These are phyloP conservation scores for Frieseomelitta varia DNA, from an alignment of 1,140 invertebrate genomes.

Conservation along the genomic window DNA sequence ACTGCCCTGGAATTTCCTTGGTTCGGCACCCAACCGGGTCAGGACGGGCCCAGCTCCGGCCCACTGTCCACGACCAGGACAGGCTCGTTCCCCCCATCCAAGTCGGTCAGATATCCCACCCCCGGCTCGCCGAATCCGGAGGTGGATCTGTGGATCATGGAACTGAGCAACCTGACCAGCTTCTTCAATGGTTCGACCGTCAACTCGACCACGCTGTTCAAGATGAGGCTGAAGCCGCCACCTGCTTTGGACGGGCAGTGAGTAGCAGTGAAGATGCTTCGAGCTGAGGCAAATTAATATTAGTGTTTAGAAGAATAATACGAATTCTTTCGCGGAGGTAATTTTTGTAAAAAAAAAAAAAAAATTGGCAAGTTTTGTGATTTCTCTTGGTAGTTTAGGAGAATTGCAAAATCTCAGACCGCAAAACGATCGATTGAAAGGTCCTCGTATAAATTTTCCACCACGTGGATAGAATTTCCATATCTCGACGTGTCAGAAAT, in stretches of 20 bases:
- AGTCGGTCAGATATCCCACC: slow-evolving; percentile 90
- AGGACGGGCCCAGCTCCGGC: slow-evolving; percentile 65
- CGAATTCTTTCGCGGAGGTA: too few relatives aligned
- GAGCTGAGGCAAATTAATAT: too few relatives aligned
- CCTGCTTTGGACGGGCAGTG: slow-evolving; percentile 87
- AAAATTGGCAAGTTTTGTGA: too few relatives aligned
- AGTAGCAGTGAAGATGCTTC: slow-evolving; percentile 72
- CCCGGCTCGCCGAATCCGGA: slow-evolving; percentile 93
- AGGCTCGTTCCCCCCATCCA: slow-evolving; percentile 86
- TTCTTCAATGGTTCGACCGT: slow-evolving; percentile 48
- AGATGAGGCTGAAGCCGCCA: slow-evolving; percentile 87
- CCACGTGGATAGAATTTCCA: too few relatives aligned
- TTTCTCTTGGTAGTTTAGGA: too few relatives aligned
- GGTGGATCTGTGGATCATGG: slow-evolving; percentile 90
- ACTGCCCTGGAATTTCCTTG: slow-evolving; percentile 86
- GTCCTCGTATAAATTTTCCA: too few relatives aligned
- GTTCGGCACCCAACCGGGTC: slow-evolving; percentile 83
- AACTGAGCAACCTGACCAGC: slow-evolving; percentile 85
- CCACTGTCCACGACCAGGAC: slow-evolving; percentile 70
- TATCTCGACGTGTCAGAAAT: too few relatives aligned
- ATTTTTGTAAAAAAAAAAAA: too few relatives aligned
- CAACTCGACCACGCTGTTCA: slow-evolving; percentile 75
- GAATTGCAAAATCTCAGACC: too few relatives aligned
- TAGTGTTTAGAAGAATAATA: too few relatives aligned
- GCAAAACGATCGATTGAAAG: too few relatives aligned